A percentile compares a stretch with the other conserved stretches of the same genome.
These are phyloP conservation scores for Penaeus monodon DNA, from an alignment of 2,888 invertebrate genomes.

Conservation along the genomic window DNA sequence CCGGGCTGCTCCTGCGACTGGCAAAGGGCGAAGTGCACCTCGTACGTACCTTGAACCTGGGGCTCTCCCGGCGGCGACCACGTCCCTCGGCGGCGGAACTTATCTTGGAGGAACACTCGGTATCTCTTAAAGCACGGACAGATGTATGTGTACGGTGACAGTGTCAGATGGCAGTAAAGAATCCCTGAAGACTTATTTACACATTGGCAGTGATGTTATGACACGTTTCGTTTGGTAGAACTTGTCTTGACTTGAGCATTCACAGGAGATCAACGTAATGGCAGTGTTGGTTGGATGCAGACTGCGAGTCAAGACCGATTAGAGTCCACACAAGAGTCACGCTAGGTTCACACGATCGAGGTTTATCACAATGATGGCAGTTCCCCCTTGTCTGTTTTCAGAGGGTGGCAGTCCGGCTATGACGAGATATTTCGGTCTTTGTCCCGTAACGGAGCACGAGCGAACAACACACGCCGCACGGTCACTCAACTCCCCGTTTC, in stretches of 20 bases:
- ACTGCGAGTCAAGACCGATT: neutral
- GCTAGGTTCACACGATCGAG: no score
- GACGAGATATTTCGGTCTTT: constrained; percentile 41
- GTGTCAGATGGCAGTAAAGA: constrained; percentile 3
- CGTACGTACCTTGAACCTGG: neutral
- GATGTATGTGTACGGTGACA: no score
- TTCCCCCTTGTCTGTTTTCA: neutral
- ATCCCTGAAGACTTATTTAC: constrained; percentile 39
- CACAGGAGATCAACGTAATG: constrained; percentile 48
- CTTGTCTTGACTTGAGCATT: constrained; percentile 45
- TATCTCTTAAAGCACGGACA: neutral
- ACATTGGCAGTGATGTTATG: constrained; percentile 50
- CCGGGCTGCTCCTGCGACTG: no score
- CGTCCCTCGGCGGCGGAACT: constrained; percentile 1
- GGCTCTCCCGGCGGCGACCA: neutral
- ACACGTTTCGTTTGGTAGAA: constrained; percentile 24
- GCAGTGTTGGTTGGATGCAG: constrained; percentile 32
- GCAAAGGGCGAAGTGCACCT: no score
- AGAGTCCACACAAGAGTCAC: no score
- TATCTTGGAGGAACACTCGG: constrained; percentile 14
- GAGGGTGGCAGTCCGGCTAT: constrained; percentile 30
- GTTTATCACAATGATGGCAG: no score
- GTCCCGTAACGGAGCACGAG: constrained; percentile 52
- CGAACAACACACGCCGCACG: constrained; percentile 37
- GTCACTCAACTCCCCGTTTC: constrained; percentile 50